Conservation (phyloP, 2,888 invertebrate species). For the Hirtodrosophila cameraria region DNA sequence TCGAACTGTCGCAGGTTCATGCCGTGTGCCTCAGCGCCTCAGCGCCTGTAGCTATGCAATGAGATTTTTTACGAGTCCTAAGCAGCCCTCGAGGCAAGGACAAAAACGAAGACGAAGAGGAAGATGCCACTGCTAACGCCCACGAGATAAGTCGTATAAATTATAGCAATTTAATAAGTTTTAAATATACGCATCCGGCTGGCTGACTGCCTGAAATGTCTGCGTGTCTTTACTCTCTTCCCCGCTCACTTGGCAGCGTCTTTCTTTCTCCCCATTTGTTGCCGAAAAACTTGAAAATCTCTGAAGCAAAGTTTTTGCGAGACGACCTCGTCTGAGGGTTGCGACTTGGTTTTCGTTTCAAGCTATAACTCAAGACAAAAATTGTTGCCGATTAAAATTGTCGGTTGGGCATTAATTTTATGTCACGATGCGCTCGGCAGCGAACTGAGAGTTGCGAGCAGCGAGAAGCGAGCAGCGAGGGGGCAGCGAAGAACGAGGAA, state of each 20-base stretch:
- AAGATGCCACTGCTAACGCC: conserved; percentile 26
- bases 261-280: not conserved
- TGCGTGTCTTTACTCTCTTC: conserved; percentile 8
- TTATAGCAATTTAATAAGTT: conserved; percentile 83
- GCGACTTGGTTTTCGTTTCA: conserved; percentile 32
- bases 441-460: too few relatives aligned
- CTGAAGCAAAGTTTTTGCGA: conserved; percentile 65
- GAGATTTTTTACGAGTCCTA: conserved; percentile 57
- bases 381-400: conserved; percentile 81
- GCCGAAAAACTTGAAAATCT: conserved; percentile 64
- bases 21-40: conserved; percentile 35
- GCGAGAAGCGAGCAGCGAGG: too few relatives aligned
- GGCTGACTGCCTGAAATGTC: conserved; percentile 36
- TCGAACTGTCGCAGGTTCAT: conserved; percentile 67
- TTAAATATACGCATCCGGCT: conserved; percentile 81
- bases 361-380: conserved; percentile 77
- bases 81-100: conserved; percentile 63
- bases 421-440: conserved; percentile 79
- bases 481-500: too few relatives aligned
- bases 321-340: conserved; percentile 38
- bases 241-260: not conserved
- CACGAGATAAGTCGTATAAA: conserved; percentile 82
- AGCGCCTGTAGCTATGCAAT: conserved; percentile 53
- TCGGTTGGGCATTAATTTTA: conserved; percentile 82
- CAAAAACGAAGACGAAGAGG: conserved; percentile 7